Conservation (phyloP, 2,888 invertebrate species). For the Eupithecia inturbata region DNA sequence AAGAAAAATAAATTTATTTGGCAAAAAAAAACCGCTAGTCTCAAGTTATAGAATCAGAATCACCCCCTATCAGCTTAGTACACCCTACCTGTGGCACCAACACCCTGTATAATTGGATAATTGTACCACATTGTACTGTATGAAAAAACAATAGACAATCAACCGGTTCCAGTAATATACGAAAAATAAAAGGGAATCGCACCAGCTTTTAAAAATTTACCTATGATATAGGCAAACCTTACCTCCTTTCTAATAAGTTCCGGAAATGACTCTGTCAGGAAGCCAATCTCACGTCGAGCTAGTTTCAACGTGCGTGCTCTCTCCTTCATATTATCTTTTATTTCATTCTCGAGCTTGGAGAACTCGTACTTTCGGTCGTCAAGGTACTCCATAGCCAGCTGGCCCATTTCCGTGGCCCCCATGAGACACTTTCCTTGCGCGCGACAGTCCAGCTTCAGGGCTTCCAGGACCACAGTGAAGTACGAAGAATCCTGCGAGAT, state of each 20-base stretch:
- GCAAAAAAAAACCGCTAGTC: no score
- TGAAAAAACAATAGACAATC: no score
- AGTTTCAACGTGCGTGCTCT: constrained; percentile 82
- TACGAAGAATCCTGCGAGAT: constrained; percentile 85
- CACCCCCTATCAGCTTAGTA: no score
- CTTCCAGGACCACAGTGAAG: constrained; percentile 85
- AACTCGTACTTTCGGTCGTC: constrained; percentile 86
- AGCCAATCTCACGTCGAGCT: constrained; percentile 76
- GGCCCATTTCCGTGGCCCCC: constrained; percentile 86
- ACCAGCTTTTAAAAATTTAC: no score
- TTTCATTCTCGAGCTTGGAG: constrained; percentile 82
- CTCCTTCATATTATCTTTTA: constrained; percentile 86
- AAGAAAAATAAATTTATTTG: no score
- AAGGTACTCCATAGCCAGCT: constrained; percentile 86
- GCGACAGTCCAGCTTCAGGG: constrained; percentile 83
- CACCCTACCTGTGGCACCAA: no score
- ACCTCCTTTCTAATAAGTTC: constrained; percentile 78
- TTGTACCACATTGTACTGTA: no score
- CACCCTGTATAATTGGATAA: no score
- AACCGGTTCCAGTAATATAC: no score
- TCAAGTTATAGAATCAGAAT: no score
- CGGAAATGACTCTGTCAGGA: constrained; percentile 74
- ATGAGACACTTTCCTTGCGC: constrained; percentile 86
- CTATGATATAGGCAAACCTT: constrained; percentile 18
- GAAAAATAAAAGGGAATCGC: no score